phyloP scores from a whole-genome alignment of 2,888 invertebrate genomes.

The Apodemia zela region DNA sequence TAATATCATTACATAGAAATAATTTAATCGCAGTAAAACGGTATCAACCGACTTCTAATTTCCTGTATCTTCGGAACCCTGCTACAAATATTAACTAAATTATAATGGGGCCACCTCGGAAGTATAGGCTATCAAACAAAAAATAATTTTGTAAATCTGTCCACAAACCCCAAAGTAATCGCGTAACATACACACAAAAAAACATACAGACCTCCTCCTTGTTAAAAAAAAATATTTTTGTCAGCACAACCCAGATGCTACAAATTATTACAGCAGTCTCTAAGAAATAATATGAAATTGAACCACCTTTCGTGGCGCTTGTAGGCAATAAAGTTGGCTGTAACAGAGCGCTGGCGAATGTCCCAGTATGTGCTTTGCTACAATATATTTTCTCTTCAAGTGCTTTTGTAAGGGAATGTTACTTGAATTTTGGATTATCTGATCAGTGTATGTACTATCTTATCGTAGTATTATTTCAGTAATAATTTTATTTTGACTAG shows the following conservation, averaged over 20 bases:
- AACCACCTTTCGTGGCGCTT: neutral
- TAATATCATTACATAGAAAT: too few relatives aligned
- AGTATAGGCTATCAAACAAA: too few relatives aligned
- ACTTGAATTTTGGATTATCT: constrained; percentile 6
- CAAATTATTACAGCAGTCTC: constrained; percentile 11
- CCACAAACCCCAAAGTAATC: too few relatives aligned
- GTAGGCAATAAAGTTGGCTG: constrained; percentile 19
- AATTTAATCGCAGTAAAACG: too few relatives aligned
- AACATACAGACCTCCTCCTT: too few relatives aligned
- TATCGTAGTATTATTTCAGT: neutral
- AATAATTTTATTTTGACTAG: neutral
- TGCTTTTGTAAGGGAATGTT: constrained; percentile 21
- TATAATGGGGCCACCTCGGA: too few relatives aligned
- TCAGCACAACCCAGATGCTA: neutral
- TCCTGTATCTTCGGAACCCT: too few relatives aligned
- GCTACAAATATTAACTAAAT: too few relatives aligned
- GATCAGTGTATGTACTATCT: neutral
- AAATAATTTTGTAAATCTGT: too few relatives aligned
- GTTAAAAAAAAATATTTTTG: too few relatives aligned
- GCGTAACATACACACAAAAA: too few relatives aligned
- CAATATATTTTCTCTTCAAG: constrained; percentile 18
- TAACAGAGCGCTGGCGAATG: constrained; percentile 18
- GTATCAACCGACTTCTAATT: too few relatives aligned
- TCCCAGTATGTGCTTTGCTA: constrained; percentile 17
- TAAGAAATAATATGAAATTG: constrained; percentile 17